Evolutionary conservation across 1,140 invertebrate species (phyloP).

Genomic region (Limonius californicus): DNA sequence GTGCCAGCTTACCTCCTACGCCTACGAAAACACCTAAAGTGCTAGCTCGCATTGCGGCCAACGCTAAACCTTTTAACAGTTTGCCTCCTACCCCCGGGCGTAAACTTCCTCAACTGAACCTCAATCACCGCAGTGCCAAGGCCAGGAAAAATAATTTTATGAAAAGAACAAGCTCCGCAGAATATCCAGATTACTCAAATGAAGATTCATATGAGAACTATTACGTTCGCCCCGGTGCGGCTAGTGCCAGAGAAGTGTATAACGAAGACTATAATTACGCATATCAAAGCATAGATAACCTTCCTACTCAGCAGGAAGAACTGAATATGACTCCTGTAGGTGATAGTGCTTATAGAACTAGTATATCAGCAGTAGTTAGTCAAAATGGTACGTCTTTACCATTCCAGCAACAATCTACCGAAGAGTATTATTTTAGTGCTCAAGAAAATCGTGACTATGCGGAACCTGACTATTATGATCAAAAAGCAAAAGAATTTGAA

Average conservation of each 20-base stretch:
- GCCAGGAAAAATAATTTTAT: conserved; percentile 35
- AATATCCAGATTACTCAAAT: conserved; percentile 36
- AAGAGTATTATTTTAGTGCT: conserved; percentile 29
- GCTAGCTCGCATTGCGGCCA: conserved; percentile 24
- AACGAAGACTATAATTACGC: conserved; percentile 70
- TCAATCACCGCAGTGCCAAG: conserved; percentile 40
- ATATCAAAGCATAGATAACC: conserved; percentile 56
- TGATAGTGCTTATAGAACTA: conserved; percentile 10
- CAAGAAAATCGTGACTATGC: conserved; percentile 16
- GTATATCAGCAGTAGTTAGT: neutral
- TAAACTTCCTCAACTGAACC: conserved; percentile 51
- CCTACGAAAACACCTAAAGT: conserved; percentile 44
- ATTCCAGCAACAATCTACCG: conserved; percentile 16
- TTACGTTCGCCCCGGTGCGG: conserved; percentile 44
- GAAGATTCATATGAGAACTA: conserved; percentile 28
- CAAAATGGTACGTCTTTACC: neutral
- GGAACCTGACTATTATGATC: conserved; percentile 42
- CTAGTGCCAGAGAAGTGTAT: conserved; percentile 53
- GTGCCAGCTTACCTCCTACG: conserved; percentile 45
- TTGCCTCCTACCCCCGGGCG: conserved; percentile 54
- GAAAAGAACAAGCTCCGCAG: conserved; percentile 42
- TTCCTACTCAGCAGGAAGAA: conserved; percentile 33
- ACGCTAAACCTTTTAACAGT: conserved; percentile 49
- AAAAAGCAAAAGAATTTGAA: conserved; percentile 27
- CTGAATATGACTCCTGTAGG: neutral